phyloP scores from a whole-genome alignment of 37 sponge, comb jelly and placozoan genomes.

The Eunapius fragilis region DNA sequence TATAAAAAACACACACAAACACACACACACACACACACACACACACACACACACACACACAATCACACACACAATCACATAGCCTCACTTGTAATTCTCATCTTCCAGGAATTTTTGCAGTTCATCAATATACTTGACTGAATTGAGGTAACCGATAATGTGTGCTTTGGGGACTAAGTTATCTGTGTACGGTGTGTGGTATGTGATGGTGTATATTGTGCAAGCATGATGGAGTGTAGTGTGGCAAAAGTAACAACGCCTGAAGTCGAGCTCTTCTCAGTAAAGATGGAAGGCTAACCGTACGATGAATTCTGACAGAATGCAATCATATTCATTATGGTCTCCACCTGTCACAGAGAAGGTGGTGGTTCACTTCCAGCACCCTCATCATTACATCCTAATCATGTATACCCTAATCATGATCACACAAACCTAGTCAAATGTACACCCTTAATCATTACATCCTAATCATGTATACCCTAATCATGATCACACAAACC shows the following conservation, averaged over 20 bases:
- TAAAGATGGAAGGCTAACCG: conserved; percentile 29
- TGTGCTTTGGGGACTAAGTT: conserved; percentile 20
- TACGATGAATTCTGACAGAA: conserved; percentile 79
- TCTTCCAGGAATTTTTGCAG: conserved; percentile 81
- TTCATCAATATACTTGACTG: conserved; percentile 74
- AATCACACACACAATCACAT: not conserved
- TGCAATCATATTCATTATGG: conserved; percentile 51
- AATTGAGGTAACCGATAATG: conserved; percentile 60
- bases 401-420: not conserved
- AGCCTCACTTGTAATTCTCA: conserved; percentile 72
- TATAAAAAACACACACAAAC: no score
- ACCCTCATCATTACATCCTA: not conserved
- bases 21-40: no score
- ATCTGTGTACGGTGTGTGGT: conserved; percentile 22
- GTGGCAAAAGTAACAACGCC: no score
- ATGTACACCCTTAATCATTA: not conserved
- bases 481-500: not conserved
- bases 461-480: not conserved
- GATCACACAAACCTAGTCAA: not conserved
- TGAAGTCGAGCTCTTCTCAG: no score
- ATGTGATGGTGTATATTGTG: no score
- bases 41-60: no score
- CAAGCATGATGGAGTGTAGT: not conserved
- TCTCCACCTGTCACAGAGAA: conserved; percentile 29
- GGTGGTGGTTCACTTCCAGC: not conserved